Evolutionary conservation across 1,140 invertebrate species (phyloP).

Genomic region (Mylabris phalerata): DNA sequence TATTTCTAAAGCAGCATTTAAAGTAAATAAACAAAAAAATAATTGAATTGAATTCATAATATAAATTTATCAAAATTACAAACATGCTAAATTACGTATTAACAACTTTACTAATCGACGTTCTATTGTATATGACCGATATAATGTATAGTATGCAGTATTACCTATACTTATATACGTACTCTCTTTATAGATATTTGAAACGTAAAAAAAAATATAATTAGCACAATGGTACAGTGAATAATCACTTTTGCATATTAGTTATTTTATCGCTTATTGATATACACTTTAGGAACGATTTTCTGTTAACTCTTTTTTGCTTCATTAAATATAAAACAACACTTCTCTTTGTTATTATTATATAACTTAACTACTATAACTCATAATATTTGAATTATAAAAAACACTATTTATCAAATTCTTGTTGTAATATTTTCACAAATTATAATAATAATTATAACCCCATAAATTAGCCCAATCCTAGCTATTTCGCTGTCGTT

Average conservation of each 20-base stretch:
- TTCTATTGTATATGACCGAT: not conserved
- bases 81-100: too few relatives aligned
- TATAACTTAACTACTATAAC: too few relatives aligned
- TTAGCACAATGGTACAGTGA: constrained; percentile 11
- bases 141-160: too few relatives aligned
- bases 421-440: constrained; percentile 13
- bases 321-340: constrained; percentile 12
- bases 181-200: not conserved
- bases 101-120: not conserved
- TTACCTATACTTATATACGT: too few relatives aligned
- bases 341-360: constrained; percentile 2
- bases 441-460: constrained; percentile 28
- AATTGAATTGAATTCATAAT: too few relatives aligned
- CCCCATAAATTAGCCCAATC: constrained; percentile 43
- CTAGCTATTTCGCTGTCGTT: constrained; percentile 57
- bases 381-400: not conserved
- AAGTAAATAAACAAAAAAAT: too few relatives aligned
- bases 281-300: constrained; percentile 28
- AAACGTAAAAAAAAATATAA: constrained; percentile 10
- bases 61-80: too few relatives aligned
- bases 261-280: constrained; percentile 1
- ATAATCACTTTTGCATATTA: constrained; percentile 7
- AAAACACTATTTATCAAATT: constrained; percentile 3
- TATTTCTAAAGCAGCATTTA: too few relatives aligned
- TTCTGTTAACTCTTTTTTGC: not conserved